Conservation (phyloP, 1,140 invertebrate genomes). For the Coptotermes formosanus region DNA sequence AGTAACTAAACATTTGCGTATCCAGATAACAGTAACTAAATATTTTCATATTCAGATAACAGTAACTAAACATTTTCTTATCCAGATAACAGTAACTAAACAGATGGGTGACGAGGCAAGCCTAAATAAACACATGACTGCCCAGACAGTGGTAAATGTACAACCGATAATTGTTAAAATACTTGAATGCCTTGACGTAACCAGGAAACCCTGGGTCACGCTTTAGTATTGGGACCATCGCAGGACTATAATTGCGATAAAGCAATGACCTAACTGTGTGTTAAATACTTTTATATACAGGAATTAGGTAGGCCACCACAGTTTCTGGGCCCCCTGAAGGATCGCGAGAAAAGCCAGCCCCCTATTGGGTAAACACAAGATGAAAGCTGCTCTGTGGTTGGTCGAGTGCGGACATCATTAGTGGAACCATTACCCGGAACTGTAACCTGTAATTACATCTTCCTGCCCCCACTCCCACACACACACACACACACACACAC, state of each 20-base stretch:
- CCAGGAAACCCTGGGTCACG: not conserved
- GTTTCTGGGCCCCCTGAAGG: not conserved
- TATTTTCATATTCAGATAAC: too few relatives aligned
- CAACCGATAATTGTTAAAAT: not conserved
- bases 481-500: too few relatives aligned
- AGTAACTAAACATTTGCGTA: too few relatives aligned
- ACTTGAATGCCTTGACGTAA: not conserved
- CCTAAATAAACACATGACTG: not conserved
- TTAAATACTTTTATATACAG: not conserved
- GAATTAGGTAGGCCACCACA: not conserved
- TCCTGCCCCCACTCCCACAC: not conserved
- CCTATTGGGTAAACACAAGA: not conserved
- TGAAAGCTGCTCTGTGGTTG: slow-evolving; percentile 14
- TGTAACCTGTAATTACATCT: not conserved
- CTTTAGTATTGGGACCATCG: too few relatives aligned
- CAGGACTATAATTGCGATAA: not conserved
- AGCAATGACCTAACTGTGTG: not conserved
- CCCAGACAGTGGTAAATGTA: not conserved
- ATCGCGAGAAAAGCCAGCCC: not conserved
- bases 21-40: too few relatives aligned
- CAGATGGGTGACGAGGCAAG: too few relatives aligned
- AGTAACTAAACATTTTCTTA: too few relatives aligned
- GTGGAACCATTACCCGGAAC: not conserved
- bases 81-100: too few relatives aligned
- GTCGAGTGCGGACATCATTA: not conserved